Evolutionary conservation across 2,797 vertebrate species (phyloP).

Genomic region (Melanotaenia pygmaea): DNA sequence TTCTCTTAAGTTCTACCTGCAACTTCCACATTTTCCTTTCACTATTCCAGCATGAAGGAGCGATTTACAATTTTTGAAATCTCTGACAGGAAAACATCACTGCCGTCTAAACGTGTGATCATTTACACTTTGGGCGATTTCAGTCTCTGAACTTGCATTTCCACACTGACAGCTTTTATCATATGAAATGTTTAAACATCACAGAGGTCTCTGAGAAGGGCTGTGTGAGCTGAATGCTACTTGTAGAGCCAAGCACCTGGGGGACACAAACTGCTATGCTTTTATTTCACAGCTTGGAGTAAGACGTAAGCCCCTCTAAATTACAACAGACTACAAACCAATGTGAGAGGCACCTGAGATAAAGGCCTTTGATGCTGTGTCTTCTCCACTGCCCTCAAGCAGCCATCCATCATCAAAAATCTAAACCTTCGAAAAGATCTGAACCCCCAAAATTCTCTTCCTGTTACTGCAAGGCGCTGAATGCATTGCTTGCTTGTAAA

Average conservation of each 20-base stretch:
- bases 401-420: constrained; percentile 71
- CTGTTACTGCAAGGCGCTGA: constrained; percentile 27
- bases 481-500: neutral
- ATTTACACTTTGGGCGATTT: constrained; percentile 28
- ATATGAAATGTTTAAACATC: constrained; percentile 57
- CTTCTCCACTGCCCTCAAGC: constrained; percentile 49
- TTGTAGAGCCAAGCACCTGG: constrained; percentile 35
- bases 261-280: constrained; percentile 43
- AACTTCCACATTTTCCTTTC: constrained; percentile 20
- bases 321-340: constrained; percentile 64
- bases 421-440: constrained; percentile 46
- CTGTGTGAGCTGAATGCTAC: constrained; percentile 16
- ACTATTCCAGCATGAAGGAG: constrained; percentile 18
- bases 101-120: constrained; percentile 7
- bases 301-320: constrained; percentile 68
- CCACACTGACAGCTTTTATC: constrained; percentile 57
- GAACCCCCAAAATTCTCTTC: constrained; percentile 36
- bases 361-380: constrained; percentile 72
- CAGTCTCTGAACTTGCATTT: constrained; percentile 43
- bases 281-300: constrained; percentile 66
- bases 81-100: constrained; percentile 26
- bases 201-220: constrained; percentile 37
- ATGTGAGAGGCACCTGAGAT: constrained; percentile 62
- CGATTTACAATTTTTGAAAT: constrained; percentile 41
- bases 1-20: constrained; percentile 4